phyloP scores from a whole-genome alignment of 2,888 invertebrate genomes.

The Eumerus sabulonum region DNA sequence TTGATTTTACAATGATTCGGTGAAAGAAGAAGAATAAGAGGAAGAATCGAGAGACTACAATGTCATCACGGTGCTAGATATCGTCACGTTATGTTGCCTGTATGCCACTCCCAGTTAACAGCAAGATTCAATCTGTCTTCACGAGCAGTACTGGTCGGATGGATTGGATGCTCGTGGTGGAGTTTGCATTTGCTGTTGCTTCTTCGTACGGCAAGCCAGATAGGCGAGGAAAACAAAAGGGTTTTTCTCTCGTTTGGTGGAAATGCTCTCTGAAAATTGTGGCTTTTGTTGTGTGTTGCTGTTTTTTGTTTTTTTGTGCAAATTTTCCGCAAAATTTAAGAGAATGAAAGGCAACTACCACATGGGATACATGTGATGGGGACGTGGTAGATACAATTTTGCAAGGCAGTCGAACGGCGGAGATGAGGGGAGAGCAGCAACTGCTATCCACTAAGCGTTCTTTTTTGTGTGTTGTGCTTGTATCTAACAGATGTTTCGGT shows the following conservation, averaged over 20 bases:
- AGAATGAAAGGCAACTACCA: slow-evolving; percentile 24
- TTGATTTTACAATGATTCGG: slow-evolving; percentile 2
- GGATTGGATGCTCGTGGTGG: slow-evolving; percentile 29
- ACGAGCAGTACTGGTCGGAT: too few species aligned
- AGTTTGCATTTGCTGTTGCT: slow-evolving; percentile 57
- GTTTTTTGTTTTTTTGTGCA: slow-evolving; percentile 12
- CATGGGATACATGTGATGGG: too few species aligned
- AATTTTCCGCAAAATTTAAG: slow-evolving; percentile 37
- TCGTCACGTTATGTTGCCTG: slow-evolving; percentile 65
- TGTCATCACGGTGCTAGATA: slow-evolving; percentile 67
- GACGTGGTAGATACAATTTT: not conserved
- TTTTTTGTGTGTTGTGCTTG: slow-evolving; percentile 1
- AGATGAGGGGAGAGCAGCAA: not conserved
- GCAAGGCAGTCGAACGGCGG: not conserved
- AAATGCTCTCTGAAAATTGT: slow-evolving; percentile 52
- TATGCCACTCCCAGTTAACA: slow-evolving; percentile 69
- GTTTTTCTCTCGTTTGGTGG: slow-evolving; percentile 52
- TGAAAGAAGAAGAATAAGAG: too few species aligned
- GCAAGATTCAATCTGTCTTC: slow-evolving; percentile 68
- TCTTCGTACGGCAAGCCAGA: not conserved
- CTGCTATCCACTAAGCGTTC: not conserved
- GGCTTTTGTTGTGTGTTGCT: slow-evolving; percentile 13
- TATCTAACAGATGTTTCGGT: slow-evolving; percentile 35
- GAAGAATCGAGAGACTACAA: slow-evolving; percentile 49
- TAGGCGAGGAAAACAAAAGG: too few species aligned